Conservation (phyloP, 1,140 invertebrate species). For the Drosophila pallidifrons region DNA sequence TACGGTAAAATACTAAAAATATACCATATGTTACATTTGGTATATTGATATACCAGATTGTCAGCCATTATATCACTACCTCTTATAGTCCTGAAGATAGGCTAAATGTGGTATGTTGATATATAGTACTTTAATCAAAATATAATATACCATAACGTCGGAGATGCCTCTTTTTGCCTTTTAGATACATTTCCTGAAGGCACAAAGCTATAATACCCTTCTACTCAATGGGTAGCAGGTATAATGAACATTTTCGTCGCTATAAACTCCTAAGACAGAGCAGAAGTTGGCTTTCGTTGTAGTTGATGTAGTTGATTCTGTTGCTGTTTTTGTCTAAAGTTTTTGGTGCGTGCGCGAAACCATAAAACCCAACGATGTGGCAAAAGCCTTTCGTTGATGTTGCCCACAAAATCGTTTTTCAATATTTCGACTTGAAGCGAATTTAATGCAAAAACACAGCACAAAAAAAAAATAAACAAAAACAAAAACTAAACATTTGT, state of each 20-base stretch:
- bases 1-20: too few relatives aligned
- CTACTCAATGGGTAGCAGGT: too few relatives aligned
- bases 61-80: too few relatives aligned
- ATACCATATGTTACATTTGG: too few relatives aligned
- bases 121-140: too few relatives aligned
- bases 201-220: too few relatives aligned
- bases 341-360: constrained; percentile 77
- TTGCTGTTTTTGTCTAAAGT: constrained; percentile 62
- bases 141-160: too few relatives aligned
- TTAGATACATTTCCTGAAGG: too few relatives aligned
- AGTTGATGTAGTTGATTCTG: constrained; percentile 42
- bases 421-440: constrained; percentile 55
- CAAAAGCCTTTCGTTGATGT: constrained; percentile 69
- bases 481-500: constrained; percentile 1
- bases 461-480: background rate
- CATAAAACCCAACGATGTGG: constrained; percentile 81
- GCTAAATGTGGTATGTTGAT: too few relatives aligned
- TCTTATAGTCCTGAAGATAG: too few relatives aligned
- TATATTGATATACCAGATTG: too few relatives aligned
- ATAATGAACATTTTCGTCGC: constrained; percentile 57
- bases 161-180: too few relatives aligned
- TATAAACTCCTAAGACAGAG: constrained; percentile 48
- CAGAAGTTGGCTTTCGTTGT: constrained; percentile 37
- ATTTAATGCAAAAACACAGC: background rate
- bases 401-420: constrained; percentile 75